phyloP scores from a whole-genome alignment of 1,140 invertebrate species.

The Amphibalanus amphitrite region DNA sequence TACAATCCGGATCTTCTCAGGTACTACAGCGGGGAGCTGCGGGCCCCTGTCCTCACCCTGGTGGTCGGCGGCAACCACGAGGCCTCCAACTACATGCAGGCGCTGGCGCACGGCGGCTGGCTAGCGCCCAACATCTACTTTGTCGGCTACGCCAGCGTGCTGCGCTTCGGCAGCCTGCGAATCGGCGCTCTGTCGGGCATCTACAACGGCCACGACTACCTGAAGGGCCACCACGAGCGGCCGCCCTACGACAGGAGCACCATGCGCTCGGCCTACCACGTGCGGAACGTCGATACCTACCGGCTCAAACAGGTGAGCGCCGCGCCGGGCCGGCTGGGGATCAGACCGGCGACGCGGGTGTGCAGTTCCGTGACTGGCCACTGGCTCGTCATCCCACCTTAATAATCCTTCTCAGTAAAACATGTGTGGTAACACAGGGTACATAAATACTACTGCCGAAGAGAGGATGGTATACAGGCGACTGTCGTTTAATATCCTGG shows the following conservation, averaged over 20 bases:
- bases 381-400: too few relatives aligned
- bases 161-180: conserved; percentile 67
- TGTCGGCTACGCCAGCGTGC: conserved; percentile 74
- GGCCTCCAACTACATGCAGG: conserved; percentile 90
- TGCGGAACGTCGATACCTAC: conserved; percentile 78
- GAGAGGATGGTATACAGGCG: too few relatives aligned
- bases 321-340: too few relatives aligned
- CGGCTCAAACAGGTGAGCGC: conserved; percentile 51
- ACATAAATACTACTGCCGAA: too few relatives aligned
- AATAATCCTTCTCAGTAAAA: too few relatives aligned
- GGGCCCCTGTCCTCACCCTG: conserved; percentile 77
- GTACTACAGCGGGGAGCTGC: conserved; percentile 86
- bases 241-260: conserved; percentile 63
- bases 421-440: too few relatives aligned
- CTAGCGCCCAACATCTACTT: conserved; percentile 97
- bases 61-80: conserved; percentile 99
- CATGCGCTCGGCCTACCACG: conserved; percentile 78
- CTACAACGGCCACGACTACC: conserved; percentile 71
- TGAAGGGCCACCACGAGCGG: conserved; percentile 70
- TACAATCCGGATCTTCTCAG: too few relatives aligned
- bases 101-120: conserved; percentile 94
- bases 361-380: too few relatives aligned
- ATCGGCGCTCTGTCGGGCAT: conserved; percentile 92
- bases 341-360: too few relatives aligned
- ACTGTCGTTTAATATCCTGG: too few relatives aligned